Conservation (phyloP, 2,113 vertebrate species). For the Pagrus major region DNA sequence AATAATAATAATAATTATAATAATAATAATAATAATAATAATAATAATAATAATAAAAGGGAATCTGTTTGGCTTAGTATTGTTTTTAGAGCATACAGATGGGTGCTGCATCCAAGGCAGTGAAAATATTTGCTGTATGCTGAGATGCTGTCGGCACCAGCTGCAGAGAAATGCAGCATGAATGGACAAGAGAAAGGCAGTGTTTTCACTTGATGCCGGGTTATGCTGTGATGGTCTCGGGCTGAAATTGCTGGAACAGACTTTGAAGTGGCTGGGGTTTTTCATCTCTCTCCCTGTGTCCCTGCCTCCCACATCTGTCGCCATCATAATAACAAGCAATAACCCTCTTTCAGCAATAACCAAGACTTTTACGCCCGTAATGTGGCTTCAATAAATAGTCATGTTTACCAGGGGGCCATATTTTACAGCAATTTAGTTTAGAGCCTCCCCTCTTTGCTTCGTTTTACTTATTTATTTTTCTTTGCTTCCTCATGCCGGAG, state of each 20-base stretch:
- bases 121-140: constrained; percentile 28
- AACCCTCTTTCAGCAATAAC: constrained; percentile 72
- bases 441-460: constrained; percentile 46
- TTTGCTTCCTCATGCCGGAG: constrained; percentile 37
- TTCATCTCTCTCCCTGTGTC: constrained; percentile 48
- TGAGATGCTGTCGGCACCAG: constrained; percentile 11
- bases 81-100: background rate
- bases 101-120: background rate
- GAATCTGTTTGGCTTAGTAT: background rate
- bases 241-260: constrained; percentile 67
- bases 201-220: constrained; percentile 40
- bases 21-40: too few species aligned
- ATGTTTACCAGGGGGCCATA: constrained; percentile 73
- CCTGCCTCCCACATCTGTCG: constrained; percentile 73
- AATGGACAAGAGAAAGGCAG: constrained; percentile 45
- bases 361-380: constrained; percentile 74
- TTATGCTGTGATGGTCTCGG: constrained; percentile 42
- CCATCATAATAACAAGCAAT: constrained; percentile 75
- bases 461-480: background rate
- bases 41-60: background rate
- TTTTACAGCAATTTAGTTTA: constrained; percentile 75
- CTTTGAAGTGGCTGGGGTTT: constrained; percentile 65
- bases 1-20: too few species aligned
- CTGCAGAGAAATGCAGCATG: constrained; percentile 43
- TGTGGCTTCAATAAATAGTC: constrained; percentile 78